Evolutionary conservation across 2,113 vertebrate species (phyloP).

Genomic region (Thymallus thymallus): DNA sequence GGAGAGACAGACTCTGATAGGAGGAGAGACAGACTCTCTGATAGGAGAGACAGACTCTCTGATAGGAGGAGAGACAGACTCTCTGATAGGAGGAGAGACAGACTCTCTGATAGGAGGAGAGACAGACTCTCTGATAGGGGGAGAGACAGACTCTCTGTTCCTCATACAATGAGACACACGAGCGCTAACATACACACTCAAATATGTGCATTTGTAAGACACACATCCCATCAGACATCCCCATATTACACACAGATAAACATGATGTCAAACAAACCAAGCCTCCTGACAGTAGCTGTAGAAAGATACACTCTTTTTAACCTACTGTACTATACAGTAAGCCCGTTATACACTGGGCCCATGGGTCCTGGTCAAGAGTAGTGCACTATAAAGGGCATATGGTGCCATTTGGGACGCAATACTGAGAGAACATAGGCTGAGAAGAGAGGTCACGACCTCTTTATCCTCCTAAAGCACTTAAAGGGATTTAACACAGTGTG

Average conservation of each 20-base stretch:
- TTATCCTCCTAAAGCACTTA: slow-evolving; percentile 65
- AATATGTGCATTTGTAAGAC: not conserved
- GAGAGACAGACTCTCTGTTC: slow-evolving; percentile 36
- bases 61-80: too few relatives aligned
- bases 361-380: too few relatives aligned
- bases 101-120: too few relatives aligned
- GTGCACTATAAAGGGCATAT: too few relatives aligned
- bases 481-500: slow-evolving; percentile 43
- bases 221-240: not conserved
- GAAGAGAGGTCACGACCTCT: slow-evolving; percentile 26
- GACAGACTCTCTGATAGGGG: too few relatives aligned
- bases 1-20: too few relatives aligned
- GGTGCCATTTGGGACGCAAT: not conserved
- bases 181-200: not conserved
- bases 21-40: too few relatives aligned
- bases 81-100: too few relatives aligned
- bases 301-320: too few relatives aligned
- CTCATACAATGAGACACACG: slow-evolving; percentile 11
- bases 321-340: too few relatives aligned
- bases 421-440: slow-evolving; percentile 49
- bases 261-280: not conserved
- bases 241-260: not conserved
- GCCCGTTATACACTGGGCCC: too few relatives aligned
- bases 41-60: too few relatives aligned
- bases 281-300: not conserved